Percentiles rank a stretch among this genome's conserved stretches.
Evolutionary conservation across 2,888 invertebrate species (phyloP).

Genomic region (Hypsopygia costalis): DNA sequence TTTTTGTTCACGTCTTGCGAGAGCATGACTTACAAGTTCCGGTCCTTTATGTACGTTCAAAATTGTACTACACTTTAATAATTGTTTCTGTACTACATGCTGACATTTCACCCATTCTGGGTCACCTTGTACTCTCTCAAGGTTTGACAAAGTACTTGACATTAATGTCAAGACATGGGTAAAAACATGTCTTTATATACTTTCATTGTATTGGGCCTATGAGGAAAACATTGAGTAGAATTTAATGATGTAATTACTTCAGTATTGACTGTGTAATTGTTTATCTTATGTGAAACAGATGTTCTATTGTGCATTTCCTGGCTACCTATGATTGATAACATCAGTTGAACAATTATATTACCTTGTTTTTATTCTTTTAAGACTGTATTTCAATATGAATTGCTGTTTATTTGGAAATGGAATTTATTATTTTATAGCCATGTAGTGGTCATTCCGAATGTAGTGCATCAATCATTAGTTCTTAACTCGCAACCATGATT

Average conservation of each 20-base stretch:
- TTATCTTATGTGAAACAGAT: conserved; percentile 20
- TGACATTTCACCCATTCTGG: conserved; percentile 73
- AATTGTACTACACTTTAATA: conserved; percentile 36
- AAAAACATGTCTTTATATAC: conserved; percentile 40
- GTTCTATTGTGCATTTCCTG: conserved; percentile 3
- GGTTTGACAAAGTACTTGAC: conserved; percentile 66
- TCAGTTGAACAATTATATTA: too few relatives aligned
- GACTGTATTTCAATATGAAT: too few relatives aligned
- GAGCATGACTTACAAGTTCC: conserved; percentile 50
- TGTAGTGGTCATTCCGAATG: too few relatives aligned
- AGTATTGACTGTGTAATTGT: conserved; percentile 34
- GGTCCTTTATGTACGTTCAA: conserved; percentile 46
- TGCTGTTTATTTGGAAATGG: too few relatives aligned
- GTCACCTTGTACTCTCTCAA: conserved; percentile 70
- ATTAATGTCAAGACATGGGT: conserved; percentile 51
- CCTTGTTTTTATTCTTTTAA: too few relatives aligned
- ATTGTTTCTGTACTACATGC: conserved; percentile 59
- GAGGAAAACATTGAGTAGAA: conserved; percentile 14
- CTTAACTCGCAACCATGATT: too few relatives aligned
- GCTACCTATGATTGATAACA: background rate
- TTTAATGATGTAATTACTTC: conserved; percentile 23
- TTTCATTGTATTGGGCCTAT: conserved; percentile 39
- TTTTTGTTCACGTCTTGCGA: conserved; percentile 56
- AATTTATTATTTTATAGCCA: too few relatives aligned
- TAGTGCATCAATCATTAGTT: too few relatives aligned